Conservation (phyloP, 2,888 invertebrate genomes). For the Chymomyza fuscimana region DNA sequence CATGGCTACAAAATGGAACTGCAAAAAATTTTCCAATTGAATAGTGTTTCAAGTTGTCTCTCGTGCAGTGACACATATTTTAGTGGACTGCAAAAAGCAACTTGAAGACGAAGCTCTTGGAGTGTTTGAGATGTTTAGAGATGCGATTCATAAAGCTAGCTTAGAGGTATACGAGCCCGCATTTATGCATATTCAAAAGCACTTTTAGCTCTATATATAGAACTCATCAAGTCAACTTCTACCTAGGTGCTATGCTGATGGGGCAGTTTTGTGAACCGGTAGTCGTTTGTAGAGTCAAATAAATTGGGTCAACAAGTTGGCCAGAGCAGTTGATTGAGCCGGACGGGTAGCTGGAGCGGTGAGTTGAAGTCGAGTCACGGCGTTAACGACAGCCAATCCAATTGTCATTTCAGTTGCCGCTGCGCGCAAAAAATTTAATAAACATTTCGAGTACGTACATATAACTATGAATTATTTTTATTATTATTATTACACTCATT, state of each 20-base stretch:
- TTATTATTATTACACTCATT: constrained; percentile 47
- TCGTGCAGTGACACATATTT: background rate
- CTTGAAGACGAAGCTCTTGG: background rate
- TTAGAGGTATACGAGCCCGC: background rate
- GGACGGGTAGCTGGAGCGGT: too few relatives aligned
- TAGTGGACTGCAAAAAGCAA: background rate
- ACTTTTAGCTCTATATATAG: background rate
- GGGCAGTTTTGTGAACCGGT: constrained; percentile 16
- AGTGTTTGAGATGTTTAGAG: background rate
- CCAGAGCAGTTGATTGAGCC: background rate
- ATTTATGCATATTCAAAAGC: background rate
- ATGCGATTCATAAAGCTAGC: background rate
- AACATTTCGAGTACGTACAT: constrained; percentile 48
- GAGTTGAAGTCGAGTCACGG: constrained; percentile 40
- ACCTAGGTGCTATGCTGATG: constrained; percentile 14
- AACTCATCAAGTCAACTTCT: background rate
- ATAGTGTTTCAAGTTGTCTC: background rate
- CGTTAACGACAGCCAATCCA: constrained; percentile 20
- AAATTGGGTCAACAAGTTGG: constrained; percentile 55
- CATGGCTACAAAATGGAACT: constrained; percentile 21
- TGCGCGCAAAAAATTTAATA: constrained; percentile 52
- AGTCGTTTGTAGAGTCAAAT: constrained; percentile 20
- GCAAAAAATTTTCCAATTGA: background rate
- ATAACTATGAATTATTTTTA: constrained; percentile 68
- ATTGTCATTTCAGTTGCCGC: constrained; percentile 40